Evolutionary conservation across 2,888 invertebrate species (phyloP), one percentile per base, ranked within the genome.

Genomic region (Erannis defoliaria): DNA sequence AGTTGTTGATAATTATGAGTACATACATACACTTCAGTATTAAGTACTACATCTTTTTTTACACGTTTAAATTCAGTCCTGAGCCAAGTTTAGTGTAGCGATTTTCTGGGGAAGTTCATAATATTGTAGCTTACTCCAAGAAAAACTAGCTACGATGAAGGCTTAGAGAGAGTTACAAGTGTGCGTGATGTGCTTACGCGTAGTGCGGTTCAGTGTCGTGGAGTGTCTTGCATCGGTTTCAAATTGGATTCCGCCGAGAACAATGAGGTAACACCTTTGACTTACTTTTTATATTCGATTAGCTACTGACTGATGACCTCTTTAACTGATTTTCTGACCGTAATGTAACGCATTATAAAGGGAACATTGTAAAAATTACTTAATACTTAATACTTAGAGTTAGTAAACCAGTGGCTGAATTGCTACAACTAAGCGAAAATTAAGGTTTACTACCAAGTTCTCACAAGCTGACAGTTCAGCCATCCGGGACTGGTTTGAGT

Each of bases 211-310:
- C 64, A 73, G 74, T 77, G 78, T 77, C 71, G 71, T 70, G 66
- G 67, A 67, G 72, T 71, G 72, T 67, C 64, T 69, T 70, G 69
- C 71, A 74, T 73, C 69, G 64, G 68, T 77, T 77, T 74, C 90
- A 90, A 88, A 87, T 92, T 92, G 91, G 92, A 92, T 90, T 75
- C 86, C 75, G 72, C 72, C 69, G 76, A 80, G 76, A 78, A 82
- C 69, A 68, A 92, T 90, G 90, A 90, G 90, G 91, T 91, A 86
- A 76, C 62, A 50, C 62, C 46, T 53, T 55, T 18, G 21, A 50
- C 67, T 66, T 57, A 18, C 55, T 31, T 62, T n/a, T n/a, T n/a
- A n/a, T 40, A 56, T 62, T 51, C 23, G 18, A 55, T 60, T 55
- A 43, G n/a, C 37, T 38, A 10, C 38, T 18, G 9, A 3, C 2